Evolutionary conservation across 2,888 invertebrate species (phyloP).

Genomic region (Trissonchulus latispiculum): DNA sequence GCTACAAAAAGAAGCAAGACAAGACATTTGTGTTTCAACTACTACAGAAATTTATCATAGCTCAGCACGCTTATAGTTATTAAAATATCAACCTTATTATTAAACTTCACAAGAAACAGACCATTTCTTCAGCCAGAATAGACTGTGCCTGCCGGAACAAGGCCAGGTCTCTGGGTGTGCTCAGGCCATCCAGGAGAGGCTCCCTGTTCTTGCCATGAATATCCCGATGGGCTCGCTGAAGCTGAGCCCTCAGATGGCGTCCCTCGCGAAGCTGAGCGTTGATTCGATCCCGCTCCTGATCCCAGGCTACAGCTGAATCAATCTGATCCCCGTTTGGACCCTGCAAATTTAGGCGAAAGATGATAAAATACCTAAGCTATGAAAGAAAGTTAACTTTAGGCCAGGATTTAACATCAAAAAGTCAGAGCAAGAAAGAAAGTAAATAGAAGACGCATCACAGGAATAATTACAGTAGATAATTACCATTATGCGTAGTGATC

Average conservation of each 20-base stretch:
- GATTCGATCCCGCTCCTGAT: not conserved
- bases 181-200: slow-evolving; percentile 43
- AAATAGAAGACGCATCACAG: not conserved
- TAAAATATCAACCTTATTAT: not conserved
- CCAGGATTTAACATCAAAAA: too few relatives aligned
- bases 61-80: too few relatives aligned
- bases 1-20: too few relatives aligned
- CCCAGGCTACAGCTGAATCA: not conserved
- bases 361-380: not conserved
- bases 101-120: slow-evolving; percentile 43
- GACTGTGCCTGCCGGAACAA: slow-evolving; percentile 85
- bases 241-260: not conserved
- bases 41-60: too few relatives aligned
- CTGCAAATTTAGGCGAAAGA: too few relatives aligned
- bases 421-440: too few relatives aligned
- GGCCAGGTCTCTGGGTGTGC: slow-evolving; percentile 70
- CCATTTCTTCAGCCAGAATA: slow-evolving; percentile 70
- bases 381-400: not conserved
- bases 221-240: slow-evolving; percentile 3
- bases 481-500: not conserved
- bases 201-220: not conserved
- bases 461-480: too few relatives aligned
- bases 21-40: too few relatives aligned
- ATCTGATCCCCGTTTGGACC: not conserved
- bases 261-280: not conserved